These are phyloP conservation scores for Graphium colonna DNA, from an alignment of 2,888 invertebrate species.

Conservation along the genomic window DNA sequence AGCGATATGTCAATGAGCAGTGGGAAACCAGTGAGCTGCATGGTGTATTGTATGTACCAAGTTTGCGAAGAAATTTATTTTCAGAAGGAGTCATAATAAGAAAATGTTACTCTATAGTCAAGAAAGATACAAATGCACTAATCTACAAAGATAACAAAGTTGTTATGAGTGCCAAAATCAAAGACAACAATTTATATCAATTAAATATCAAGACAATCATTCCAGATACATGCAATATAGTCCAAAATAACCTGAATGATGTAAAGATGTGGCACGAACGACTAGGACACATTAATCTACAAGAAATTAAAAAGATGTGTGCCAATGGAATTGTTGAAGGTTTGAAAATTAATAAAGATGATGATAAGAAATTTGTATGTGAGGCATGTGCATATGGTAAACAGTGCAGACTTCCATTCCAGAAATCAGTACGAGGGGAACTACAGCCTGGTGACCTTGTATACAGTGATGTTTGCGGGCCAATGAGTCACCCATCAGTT, in stretches of 20 bases:
- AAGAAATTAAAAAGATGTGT: conserved; percentile 27
- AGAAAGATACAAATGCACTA: conserved; percentile 16
- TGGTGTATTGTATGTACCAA: conserved; percentile 28
- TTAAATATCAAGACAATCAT: conserved; percentile 25
- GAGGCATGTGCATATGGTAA: conserved; percentile 33
- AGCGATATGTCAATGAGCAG: conserved; percentile 31
- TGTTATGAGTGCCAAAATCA: conserved; percentile 24
- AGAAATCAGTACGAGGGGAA: conserved; percentile 26
- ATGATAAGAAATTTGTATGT: conserved; percentile 21
- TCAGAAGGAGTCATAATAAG: conserved; percentile 24
- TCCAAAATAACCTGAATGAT: conserved; percentile 22
- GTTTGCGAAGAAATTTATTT: conserved; percentile 23
- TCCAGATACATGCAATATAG: conserved; percentile 24
- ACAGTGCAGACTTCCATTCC: conserved; percentile 28
- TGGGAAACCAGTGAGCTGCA: conserved; percentile 28
- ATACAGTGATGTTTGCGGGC: conserved; percentile 35
- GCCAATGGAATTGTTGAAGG: conserved; percentile 24
- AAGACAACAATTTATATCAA: conserved; percentile 27
- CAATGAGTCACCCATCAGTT: conserved; percentile 27
- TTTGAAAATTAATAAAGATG: conserved; percentile 21
- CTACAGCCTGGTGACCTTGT: conserved; percentile 30
- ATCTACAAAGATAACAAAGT: conserved; percentile 21
- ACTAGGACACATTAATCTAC: conserved; percentile 29
- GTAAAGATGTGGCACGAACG: conserved; percentile 32
- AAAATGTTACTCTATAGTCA: conserved; percentile 16